phyloP scores from a whole-genome alignment of 2,888 invertebrate genomes.

The Euzetes globulus region DNA sequence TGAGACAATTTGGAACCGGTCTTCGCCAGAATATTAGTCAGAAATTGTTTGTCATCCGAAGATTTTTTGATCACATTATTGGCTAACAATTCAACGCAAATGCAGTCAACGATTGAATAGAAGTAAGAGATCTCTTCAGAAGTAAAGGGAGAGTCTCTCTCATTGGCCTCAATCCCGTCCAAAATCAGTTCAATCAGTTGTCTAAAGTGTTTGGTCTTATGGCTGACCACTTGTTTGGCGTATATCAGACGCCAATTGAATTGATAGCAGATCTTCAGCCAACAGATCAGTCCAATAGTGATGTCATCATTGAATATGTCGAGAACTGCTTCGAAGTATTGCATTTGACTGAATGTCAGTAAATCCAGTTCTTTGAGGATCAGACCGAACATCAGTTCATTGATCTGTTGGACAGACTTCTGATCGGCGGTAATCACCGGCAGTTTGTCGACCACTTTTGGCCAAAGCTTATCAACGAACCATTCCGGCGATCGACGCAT shows the following conservation, averaged over 20 bases:
- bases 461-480: background rate
- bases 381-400: background rate
- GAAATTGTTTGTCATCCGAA: background rate
- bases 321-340: background rate
- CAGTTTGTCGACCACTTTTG: constrained; percentile 2
- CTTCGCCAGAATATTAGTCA: background rate
- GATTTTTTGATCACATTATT: background rate
- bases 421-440: background rate
- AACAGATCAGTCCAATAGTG: background rate
- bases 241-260: constrained; percentile 26
- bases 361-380: constrained; percentile 5
- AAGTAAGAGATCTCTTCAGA: background rate
- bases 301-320: constrained; percentile 12
- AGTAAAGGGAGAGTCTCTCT: background rate
- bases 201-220: constrained; percentile 3
- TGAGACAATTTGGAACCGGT: background rate
- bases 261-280: constrained; percentile 8
- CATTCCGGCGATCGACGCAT: background rate
- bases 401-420: background rate
- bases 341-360: background rate
- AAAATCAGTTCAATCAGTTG: background rate
- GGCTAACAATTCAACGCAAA: background rate
- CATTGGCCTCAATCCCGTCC: background rate
- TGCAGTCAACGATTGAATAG: constrained; percentile 1
- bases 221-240: background rate